These are phyloP conservation scores for Proteles cristata DNA, from an alignment of 2,113 vertebrate species.

Conservation along the genomic window DNA sequence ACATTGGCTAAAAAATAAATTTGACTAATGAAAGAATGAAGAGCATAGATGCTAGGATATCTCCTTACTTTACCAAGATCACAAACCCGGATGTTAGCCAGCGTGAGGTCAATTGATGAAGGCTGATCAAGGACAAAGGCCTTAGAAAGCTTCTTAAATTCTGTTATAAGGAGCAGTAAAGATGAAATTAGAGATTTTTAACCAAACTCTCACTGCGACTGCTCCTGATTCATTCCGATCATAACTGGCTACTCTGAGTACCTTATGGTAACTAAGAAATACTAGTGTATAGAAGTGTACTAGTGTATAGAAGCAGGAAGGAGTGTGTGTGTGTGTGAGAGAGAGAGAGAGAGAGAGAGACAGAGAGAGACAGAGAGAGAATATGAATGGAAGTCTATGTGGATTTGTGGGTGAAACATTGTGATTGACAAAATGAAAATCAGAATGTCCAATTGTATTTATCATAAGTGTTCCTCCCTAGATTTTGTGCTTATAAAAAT, in stretches of 20 bases:
- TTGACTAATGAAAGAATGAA: neutral
- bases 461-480: neutral
- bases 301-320: neutral
- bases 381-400: neutral
- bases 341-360: neutral
- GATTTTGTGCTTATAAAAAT: neutral
- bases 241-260: neutral
- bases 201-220: neutral
- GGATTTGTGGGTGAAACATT: neutral
- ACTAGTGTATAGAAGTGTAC: neutral
- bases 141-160: neutral
- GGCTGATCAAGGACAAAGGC: neutral
- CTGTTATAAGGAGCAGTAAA: neutral
- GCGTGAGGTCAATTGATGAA: neutral
- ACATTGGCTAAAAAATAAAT: neutral
- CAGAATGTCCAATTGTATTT: neutral
- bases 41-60: neutral
- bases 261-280: neutral
- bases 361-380: neutral
- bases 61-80: neutral
- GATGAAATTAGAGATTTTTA: neutral
- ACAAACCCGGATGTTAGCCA: neutral
- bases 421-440: constrained; percentile 14
- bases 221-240: neutral
- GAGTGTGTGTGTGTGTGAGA: neutral